Base-by-base conservation (phyloP, 2,113 vertebrate species). In the Craseonycteris thonglongyai region DNA sequence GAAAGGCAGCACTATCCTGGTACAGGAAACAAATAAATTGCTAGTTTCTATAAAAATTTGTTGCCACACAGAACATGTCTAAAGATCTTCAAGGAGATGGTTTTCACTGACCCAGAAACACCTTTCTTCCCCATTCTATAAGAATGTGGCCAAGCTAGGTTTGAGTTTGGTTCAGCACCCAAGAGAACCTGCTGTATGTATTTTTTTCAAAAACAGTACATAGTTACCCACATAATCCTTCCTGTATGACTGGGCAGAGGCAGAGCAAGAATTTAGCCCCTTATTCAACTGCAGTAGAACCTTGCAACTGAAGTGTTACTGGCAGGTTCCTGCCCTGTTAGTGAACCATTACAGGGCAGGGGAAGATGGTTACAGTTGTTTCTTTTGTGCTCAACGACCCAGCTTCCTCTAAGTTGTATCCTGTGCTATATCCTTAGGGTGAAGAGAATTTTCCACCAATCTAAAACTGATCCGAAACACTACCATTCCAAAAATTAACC, bases 41-140 rank as follows among this genome's bases (percentile, higher is more conserved):
- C 38, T 51, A 56, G 33, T 89, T 87, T 93, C 80, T 74, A 33
- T 21, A 28, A 78, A 40, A 49, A 58, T 63, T 65, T 92, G 45
- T 63, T 40, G 13, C 19, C n/a, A 18, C 69, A 58, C 10, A 35
- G 33, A 88, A 59, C 16, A 87, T 54, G 74, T 35, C 56, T 72
- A 3, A 88, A 88, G 45, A n/a, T 81, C n/a, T 82, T 61, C 59
- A 59, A 26, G 45, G n/a, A 56, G 42, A 88, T 35, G 22, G 1
- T 84, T 79, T 91, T 87, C 45, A 21, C 40, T 82, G 61, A 78
- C 49, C 7, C n/a, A 54, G n/a, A 6, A 76, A 71, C 8, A 65
- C 13, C 40, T 49, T 47, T 79, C 54, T 69, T 47, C n/a, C 51
- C 78, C 42, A 28, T 22, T 8, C 63, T 56, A 0, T 59, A 47